These are phyloP conservation scores for Gari tellinella DNA, from an alignment of 2,888 invertebrate species.

Conservation along the genomic window DNA sequence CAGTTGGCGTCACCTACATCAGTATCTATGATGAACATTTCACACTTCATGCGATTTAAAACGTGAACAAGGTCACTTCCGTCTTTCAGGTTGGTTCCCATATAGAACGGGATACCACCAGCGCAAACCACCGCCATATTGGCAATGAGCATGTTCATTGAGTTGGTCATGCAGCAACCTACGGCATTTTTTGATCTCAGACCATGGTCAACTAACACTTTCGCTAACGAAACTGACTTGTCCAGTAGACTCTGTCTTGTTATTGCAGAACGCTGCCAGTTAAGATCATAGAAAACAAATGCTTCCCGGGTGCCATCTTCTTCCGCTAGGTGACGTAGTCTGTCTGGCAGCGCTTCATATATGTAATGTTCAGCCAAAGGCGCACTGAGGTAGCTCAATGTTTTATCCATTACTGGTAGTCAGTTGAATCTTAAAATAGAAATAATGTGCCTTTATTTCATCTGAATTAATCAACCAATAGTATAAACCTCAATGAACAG, in stretches of 20 bases:
- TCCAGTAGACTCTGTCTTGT: slow-evolving; percentile 40
- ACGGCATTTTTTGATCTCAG: slow-evolving; percentile 30
- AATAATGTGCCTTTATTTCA: too few relatives aligned
- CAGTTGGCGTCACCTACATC: slow-evolving; percentile 28
- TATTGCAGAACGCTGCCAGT: slow-evolving; percentile 13
- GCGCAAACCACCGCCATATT: slow-evolving; percentile 30
- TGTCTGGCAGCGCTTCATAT: slow-evolving; percentile 34
- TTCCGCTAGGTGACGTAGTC: slow-evolving; percentile 34
- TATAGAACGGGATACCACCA: slow-evolving; percentile 41
- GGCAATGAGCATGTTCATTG: slow-evolving; percentile 31
- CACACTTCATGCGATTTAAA: neutral
- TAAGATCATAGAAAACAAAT: slow-evolving; percentile 39
- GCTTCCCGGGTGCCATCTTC: slow-evolving; percentile 42
- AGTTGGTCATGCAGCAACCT: slow-evolving; percentile 50
- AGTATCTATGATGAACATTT: slow-evolving; percentile 33
- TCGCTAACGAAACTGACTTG: slow-evolving; percentile 12
- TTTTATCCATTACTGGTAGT: too few relatives aligned
- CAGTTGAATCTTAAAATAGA: too few relatives aligned
- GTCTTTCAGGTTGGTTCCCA: slow-evolving; percentile 35
- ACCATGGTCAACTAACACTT: slow-evolving; percentile 27
- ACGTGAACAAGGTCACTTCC: slow-evolving; percentile 47
- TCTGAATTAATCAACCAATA: too few relatives aligned
- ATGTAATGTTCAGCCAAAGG: slow-evolving; percentile 29
- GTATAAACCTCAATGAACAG: too few relatives aligned
- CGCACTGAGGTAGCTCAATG: slow-evolving; percentile 23